Conservation (phyloP, 2,797 vertebrate genomes). For the Xenopus petersii region DNA sequence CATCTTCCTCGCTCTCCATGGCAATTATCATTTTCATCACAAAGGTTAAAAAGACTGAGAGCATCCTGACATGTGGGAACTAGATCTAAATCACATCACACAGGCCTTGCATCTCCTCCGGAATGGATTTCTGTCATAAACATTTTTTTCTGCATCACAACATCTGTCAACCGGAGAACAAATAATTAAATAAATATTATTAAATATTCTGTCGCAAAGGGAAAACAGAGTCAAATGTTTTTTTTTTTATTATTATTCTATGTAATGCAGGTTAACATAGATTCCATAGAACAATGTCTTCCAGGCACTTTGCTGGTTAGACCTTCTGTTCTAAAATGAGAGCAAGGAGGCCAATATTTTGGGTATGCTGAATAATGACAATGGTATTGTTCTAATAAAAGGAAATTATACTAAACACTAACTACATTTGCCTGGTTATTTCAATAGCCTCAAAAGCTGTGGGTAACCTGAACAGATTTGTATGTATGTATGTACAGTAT, state of each 20-base stretch:
- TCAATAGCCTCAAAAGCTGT: no score
- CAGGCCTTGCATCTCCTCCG: constrained; percentile 22
- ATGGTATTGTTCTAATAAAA: no score
- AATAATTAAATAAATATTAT: constrained; percentile 33
- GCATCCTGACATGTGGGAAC: constrained; percentile 35
- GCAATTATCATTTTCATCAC: constrained; percentile 50
- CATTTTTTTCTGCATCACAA: constrained; percentile 42
- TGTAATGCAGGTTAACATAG: constrained; percentile 31
- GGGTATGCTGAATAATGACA: no score
- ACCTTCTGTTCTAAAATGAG: constrained; percentile 1
- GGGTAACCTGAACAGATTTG: no score
- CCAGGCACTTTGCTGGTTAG: constrained; percentile 23
- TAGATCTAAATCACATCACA: constrained; percentile 49
- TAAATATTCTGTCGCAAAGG: constrained; percentile 21
- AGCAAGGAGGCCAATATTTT: no score
- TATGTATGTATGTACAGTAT: no score
- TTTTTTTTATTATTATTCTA: constrained; percentile 25
- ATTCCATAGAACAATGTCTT: constrained; percentile 39
- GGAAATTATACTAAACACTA: no score
- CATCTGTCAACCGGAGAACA: constrained; percentile 39
- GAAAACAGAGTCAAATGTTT: constrained; percentile 41
- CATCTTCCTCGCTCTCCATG: constrained; percentile 37
- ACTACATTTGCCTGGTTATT: no score
- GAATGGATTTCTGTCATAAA: constrained; percentile 47
- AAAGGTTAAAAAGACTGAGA: constrained; percentile 49